These are phyloP conservation scores for Radopholus similis DNA, from an alignment of 1,140 invertebrate species.

Conservation along the genomic window DNA sequence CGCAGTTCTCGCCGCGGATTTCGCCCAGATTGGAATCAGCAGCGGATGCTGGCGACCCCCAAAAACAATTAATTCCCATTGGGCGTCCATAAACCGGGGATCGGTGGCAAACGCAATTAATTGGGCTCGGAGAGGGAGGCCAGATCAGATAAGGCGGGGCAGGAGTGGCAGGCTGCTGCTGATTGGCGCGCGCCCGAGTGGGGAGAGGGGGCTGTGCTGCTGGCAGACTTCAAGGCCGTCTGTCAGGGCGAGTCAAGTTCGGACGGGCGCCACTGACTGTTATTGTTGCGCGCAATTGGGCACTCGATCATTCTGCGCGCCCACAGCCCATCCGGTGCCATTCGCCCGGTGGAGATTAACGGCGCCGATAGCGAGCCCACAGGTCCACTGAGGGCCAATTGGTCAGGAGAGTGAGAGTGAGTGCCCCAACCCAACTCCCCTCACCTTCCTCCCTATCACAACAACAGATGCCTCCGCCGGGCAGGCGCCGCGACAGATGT, in stretches of 20 bases:
- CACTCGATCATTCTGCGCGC: not conserved
- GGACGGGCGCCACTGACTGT: not conserved
- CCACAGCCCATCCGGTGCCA: not conserved
- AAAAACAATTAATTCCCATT: conserved; percentile 3
- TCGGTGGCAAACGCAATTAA: conserved; percentile 4
- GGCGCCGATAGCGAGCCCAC: too few species aligned
- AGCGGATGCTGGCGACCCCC: too few species aligned
- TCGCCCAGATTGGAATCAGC: too few species aligned
- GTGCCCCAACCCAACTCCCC: not conserved
- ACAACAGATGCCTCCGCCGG: not conserved
- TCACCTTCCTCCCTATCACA: not conserved
- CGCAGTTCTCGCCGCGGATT: too few species aligned
- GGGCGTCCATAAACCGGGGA: conserved; percentile 3
- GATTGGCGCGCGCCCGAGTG: too few species aligned
- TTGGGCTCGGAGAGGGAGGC: not conserved
- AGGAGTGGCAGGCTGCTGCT: not conserved
- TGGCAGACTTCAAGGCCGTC: not conserved
- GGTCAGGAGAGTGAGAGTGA: too few species aligned
- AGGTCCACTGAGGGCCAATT: too few species aligned
- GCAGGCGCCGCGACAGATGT: not conserved
- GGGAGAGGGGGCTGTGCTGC: not conserved
- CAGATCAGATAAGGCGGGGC: not conserved
- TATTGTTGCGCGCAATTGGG: too few species aligned
- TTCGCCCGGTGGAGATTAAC: too few species aligned
- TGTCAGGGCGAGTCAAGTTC: not conserved